Conservation (phyloP, 2,797 vertebrate genomes). For the Macroramphosus scolopax region DNA sequence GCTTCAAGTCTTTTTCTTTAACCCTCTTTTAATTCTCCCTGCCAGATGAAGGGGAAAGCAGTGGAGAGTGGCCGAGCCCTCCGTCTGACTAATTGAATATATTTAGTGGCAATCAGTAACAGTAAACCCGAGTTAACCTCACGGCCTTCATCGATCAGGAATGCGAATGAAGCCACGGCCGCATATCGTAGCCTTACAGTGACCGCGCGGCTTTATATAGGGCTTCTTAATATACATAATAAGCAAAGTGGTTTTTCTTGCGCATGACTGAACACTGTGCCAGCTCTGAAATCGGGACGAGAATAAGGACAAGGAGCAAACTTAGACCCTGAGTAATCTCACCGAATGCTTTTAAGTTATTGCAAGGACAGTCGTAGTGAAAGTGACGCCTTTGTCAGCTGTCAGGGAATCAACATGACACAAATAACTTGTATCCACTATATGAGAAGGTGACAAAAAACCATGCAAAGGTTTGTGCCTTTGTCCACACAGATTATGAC, state of each 20-base stretch:
- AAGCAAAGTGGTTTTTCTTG: constrained; percentile 37
- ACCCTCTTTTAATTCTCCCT: constrained; percentile 11
- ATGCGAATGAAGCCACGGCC: constrained; percentile 23
- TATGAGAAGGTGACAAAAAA: constrained; percentile 41
- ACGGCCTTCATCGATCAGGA: constrained; percentile 33
- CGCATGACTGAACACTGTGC: constrained; percentile 12
- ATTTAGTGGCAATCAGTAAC: constrained; percentile 40
- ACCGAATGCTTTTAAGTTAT: constrained; percentile 40
- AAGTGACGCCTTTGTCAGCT: constrained; percentile 49
- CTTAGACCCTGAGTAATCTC: constrained; percentile 40
- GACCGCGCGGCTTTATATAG: constrained; percentile 19
- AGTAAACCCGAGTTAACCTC: constrained; percentile 57
- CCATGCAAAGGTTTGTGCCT: constrained; percentile 9
- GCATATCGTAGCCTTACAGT: constrained; percentile 14
- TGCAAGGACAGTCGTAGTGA: constrained; percentile 48
- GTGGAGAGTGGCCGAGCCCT: constrained; percentile 31
- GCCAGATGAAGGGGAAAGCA: constrained; percentile 38
- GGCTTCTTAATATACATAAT: constrained; percentile 43
- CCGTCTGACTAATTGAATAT: constrained; percentile 43
- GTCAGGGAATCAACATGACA: constrained; percentile 64
- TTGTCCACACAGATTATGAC: constrained; percentile 3
- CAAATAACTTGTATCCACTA: constrained; percentile 43
- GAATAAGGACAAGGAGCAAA: constrained; percentile 32
- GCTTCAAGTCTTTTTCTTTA: constrained; percentile 27
- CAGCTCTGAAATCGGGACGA: constrained; percentile 17